These are phyloP conservation scores for Drosophila putrida DNA, from an alignment of 2,888 invertebrate genomes.

Conservation along the genomic window DNA sequence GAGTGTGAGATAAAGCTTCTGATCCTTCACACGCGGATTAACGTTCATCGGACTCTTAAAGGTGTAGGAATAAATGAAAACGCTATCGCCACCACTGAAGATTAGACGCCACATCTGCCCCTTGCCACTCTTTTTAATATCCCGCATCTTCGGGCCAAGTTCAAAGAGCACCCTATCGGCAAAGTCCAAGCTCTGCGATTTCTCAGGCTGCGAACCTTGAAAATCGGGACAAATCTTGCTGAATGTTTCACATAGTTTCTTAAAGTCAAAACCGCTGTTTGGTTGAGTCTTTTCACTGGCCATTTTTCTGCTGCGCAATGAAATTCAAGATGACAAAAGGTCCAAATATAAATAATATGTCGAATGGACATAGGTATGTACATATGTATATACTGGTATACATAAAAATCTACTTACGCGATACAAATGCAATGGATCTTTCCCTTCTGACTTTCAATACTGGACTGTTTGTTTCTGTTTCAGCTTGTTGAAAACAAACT, in stretches of 20 bases:
- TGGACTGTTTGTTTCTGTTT: conserved; percentile 12
- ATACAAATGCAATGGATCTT: not conserved
- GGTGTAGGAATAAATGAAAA: conserved; percentile 48
- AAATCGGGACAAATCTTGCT: conserved; percentile 63
- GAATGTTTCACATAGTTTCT: conserved; percentile 37
- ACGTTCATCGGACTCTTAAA: conserved; percentile 46
- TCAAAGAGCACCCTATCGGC: conserved; percentile 61
- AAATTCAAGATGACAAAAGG: not conserved
- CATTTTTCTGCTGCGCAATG: conserved; percentile 17
- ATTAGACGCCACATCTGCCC: conserved; percentile 57
- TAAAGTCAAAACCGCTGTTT: conserved; percentile 25
- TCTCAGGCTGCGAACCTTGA: not conserved
- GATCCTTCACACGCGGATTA: conserved; percentile 51
- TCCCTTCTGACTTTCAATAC: not conserved
- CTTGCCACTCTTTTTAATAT: conserved; percentile 44
- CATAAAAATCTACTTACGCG: not conserved
- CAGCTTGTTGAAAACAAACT: not conserved
- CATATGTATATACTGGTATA: not conserved
- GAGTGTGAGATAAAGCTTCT: conserved; percentile 57
- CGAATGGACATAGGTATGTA: not conserved
- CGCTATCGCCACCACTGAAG: conserved; percentile 39
- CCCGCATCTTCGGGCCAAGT: conserved; percentile 51
- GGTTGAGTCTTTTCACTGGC: not conserved
- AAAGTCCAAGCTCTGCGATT: conserved; percentile 54
- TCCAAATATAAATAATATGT: not conserved